Base-by-base conservation (phyloP, 2,888 invertebrate genomes). In the Tridacna crocea region DNA sequence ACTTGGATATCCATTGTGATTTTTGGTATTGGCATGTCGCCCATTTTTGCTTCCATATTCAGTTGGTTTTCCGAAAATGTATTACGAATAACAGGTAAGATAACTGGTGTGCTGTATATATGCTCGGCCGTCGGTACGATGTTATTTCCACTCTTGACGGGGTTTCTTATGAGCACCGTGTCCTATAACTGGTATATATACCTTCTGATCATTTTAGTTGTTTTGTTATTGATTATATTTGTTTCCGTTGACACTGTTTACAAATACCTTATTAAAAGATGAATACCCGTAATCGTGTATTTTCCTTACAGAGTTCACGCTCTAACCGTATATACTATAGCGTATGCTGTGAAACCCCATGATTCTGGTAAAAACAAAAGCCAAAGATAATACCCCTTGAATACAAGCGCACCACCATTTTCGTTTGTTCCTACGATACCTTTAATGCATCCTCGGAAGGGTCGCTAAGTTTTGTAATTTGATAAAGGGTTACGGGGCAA, bases 21-120 rank as follows among this genome's bases (percentile, higher is more conserved):
- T 4, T 85, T 94, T 2, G 95, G 94, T 1, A 85, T 93, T 22
- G 94, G 94, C 3, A 90, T 94, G 88, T 94, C 95, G 0, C 93
- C 94, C 1, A 92, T 95, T 19, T 94, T 95, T 80, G 94, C 95
- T 0, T 92, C 94, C 0, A 92, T 93, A n/a, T 91, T 95, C 65
- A 89, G 93, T 19, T 95, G 95, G 95, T 89, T 94, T 15, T 94
- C 95, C 79, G 90, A 91, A 26, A 93, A 94, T 80, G 73, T 91
- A n/a, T 88, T 95, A 47, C 89, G 91, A 15, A 91, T 95, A 0
- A 94, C 94, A 0, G 94, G 95, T 60, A 92, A 92, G 83, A 92
- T 94, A 22, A 92, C 94, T 0, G 92, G 95, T 6, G 85, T 93
- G 27, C 92, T 95, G 79, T 91, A 94, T 22, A 87, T 94, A 10